Evolutionary conservation across 1,140 invertebrate species (phyloP).

Genomic region (Tetragonula clypearis): DNA sequence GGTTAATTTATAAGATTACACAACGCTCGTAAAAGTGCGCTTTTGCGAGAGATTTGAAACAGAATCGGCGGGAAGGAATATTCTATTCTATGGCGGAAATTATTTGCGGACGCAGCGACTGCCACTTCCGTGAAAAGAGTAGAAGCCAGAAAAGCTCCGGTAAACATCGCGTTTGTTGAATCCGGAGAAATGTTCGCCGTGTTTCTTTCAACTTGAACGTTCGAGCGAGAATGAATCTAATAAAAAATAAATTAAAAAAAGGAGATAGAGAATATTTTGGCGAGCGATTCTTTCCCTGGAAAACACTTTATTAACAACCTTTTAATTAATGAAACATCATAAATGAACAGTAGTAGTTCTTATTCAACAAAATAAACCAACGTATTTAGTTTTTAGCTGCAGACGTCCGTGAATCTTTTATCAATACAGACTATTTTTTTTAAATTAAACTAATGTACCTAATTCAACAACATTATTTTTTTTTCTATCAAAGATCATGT

Average conservation of each 20-base stretch:
- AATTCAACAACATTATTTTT: too few species aligned
- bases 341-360: background rate
- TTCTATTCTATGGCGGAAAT: conserved; percentile 3
- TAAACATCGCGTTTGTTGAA: conserved; percentile 19
- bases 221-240: background rate
- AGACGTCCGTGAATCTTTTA: too few species aligned
- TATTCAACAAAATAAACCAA: background rate
- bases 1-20: conserved; percentile 7
- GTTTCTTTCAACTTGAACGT: background rate
- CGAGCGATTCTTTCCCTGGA: background rate
- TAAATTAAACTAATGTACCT: too few species aligned
- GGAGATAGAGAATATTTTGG: too few species aligned
- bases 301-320: background rate
- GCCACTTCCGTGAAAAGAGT: conserved; percentile 8
- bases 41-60: background rate
- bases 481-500: too few species aligned
- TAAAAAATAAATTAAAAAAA: too few species aligned
- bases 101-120: background rate
- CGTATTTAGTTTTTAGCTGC: too few species aligned
- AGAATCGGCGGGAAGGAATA: background rate
- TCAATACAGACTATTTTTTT: too few species aligned
- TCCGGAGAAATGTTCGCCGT: background rate
- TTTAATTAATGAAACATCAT: background rate
- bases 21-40: background rate
- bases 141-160: conserved; percentile 6